Evolutionary conservation across 53 echinoderm and acorn worm species (phyloP), one percentile per base, ranked within the genome.

Genomic region (Temnopleurus reevesii): DNA sequence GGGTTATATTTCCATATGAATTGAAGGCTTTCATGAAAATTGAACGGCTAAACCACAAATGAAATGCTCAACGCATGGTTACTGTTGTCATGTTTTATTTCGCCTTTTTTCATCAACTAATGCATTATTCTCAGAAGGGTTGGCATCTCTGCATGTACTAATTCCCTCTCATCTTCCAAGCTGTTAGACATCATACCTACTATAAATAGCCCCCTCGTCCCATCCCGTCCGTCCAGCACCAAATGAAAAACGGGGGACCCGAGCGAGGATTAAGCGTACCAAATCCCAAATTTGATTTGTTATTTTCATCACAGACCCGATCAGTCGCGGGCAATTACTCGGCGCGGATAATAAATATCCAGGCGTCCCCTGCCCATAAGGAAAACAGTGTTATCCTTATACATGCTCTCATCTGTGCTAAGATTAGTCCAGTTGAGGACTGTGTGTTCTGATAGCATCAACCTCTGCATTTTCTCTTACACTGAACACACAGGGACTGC

Each of bases 231-330:
- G n/a, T 77, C 45, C 28, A 1, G 46, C 28, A 46, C 53, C 53
- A 49, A 49, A 49, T 46, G 49, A 77, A 49, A n/a, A 46, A 77
- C 49, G 79, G 46, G 41, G 46, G 79, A 77, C 27, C 79, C 46
- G 27, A 28, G 79, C 27, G 79, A 46, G 51, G 82, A 36, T 54
- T 82, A 82, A 55, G 82, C 55, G 56, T 55, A 82, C 23, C 53
- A 82, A 82, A 82, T 82, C 82, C 82, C 82, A 82, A 82, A 82
- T 82, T 55, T 82, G 82, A 82, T 82, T 82, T 82, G 82, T 82
- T 82, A 82, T 82, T 82, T 82, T 82, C 82, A 82, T 82, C 82
- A 82, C 54, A 82, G 82, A 34, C n/a, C 55, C 55, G 82, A 82
- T 82, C 82, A 82, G 82, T 82, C 82, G 55, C 35, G 35, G 82